Conservation (phyloP, 1,140 invertebrate genomes). For the Drosophila sp. region DNA sequence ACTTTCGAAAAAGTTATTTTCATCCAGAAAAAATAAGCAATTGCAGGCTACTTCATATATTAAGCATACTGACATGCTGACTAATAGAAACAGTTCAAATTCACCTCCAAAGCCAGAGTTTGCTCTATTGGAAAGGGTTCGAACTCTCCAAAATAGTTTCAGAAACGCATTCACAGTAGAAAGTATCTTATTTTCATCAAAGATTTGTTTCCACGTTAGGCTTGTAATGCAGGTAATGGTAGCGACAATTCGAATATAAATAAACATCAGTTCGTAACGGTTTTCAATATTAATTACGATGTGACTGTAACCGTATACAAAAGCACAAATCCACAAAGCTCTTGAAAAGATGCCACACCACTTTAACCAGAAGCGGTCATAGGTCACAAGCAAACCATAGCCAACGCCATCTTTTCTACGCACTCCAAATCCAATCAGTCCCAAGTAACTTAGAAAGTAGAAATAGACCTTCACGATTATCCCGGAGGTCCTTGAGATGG, state of each 20-base stretch:
- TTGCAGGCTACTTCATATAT: not conserved
- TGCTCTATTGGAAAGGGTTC: not conserved
- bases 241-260: not conserved
- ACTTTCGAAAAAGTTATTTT: not conserved
- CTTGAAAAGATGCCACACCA: not conserved
- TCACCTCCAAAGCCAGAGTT: not conserved
- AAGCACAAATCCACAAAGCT: not conserved
- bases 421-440: not conserved
- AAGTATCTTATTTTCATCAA: not conserved
- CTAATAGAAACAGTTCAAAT: not conserved
- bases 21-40: not conserved
- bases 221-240: not conserved
- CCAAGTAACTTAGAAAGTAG: not conserved
- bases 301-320: not conserved
- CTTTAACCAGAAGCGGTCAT: not conserved
- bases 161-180: not conserved
- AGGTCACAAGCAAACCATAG: not conserved
- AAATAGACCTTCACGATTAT: not conserved
- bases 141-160: not conserved
- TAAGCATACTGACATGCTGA: not conserved
- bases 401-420: not conserved
- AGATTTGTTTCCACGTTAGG: not conserved
- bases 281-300: not conserved
- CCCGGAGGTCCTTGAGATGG: not conserved
- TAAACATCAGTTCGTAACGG: not conserved